Base-by-base conservation (phyloP, 2,888 invertebrate genomes). In the Drosophila prostipennis region DNA sequence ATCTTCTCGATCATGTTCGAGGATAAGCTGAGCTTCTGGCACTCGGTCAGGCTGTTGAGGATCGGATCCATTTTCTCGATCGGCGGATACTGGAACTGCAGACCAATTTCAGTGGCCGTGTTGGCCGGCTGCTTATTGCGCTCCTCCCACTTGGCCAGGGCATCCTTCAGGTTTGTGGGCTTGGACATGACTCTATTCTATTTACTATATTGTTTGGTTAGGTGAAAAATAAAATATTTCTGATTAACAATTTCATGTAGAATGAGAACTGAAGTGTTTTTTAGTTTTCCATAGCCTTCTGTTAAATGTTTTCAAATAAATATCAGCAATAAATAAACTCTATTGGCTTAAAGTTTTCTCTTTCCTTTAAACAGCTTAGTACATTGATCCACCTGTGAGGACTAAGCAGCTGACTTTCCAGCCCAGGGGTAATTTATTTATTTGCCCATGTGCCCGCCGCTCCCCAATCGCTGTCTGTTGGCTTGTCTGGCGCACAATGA, bases 1-100 rank as follows among this genome's bases (percentile, higher is more conserved):
- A 98, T 97, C 92, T 98, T 98, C 89, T 98, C 98, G 78, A 99
- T 98, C 95, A 96, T 95, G 87, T 99, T 99, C 11, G 98, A 98
- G 0, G 98, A 98, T 2, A 98, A 92, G 65, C 97, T 97, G 32
- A 98, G 90, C 92, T 96, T 97, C 87, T 97, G 95, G 93, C 98
- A 98, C 74, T 94, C 95, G 2, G 93, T 92, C 5, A 98, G 93
- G 1, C 94, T 93, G 1, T 95, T 94, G 26, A 98, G 92, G 1
- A 96, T 94, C 65, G 94, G 95, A 89, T 99, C 98, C 97, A 99
- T 98, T 93, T 97, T 98, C 89, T 98, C 98, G 58, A 99, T 97
- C 0, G 98, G 97, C 0, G 98, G 98, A 94, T 95, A 96, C 89
- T 97, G 96, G 83, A 98, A 98, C 74, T 95, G 96, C 48, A 99